Conservation (phyloP, 2,888 invertebrate genomes). For the Melanostoma mellinum region DNA sequence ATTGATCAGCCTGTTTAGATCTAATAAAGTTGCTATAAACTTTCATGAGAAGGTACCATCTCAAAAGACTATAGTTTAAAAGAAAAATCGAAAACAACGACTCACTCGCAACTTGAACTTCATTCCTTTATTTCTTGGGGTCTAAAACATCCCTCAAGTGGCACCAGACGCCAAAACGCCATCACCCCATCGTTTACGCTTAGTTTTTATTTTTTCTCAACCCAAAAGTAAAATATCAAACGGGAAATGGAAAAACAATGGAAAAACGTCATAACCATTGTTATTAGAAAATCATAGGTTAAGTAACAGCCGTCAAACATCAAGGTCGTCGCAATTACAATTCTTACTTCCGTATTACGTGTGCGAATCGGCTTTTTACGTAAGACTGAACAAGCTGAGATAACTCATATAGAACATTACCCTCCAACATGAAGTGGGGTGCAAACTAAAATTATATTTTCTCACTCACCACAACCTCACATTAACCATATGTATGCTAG, state of each 20-base stretch:
- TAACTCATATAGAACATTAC: slow-evolving; percentile 37
- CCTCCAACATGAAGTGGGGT: slow-evolving; percentile 11
- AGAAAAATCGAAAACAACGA: too few species aligned
- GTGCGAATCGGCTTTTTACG: neutral
- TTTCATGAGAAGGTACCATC: too few species aligned
- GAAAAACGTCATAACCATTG: neutral
- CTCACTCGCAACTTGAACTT: too few species aligned
- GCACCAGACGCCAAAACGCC: too few species aligned
- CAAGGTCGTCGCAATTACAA: slow-evolving; percentile 20
- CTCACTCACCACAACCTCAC: neutral
- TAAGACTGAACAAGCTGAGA: slow-evolving; percentile 22
- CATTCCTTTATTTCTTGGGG: too few species aligned
- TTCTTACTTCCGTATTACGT: slow-evolving; percentile 51
- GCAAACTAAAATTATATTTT: slow-evolving; percentile 20
- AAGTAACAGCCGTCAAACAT: slow-evolving; percentile 39
- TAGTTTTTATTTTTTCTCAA: neutral
- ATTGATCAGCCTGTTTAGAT: too few species aligned
- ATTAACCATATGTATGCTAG: too few species aligned
- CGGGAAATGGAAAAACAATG: slow-evolving; percentile 23
- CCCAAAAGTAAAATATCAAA: slow-evolving; percentile 22
- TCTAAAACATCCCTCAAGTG: too few species aligned
- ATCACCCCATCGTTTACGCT: too few species aligned
- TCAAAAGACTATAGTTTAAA: too few species aligned
- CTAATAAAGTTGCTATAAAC: too few species aligned
- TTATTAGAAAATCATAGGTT: slow-evolving; percentile 32